Percentiles rank a stretch among this genome's conserved stretches.
phyloP scores from a whole-genome alignment of 2,797 vertebrate genomes.

The Diglossa cyanea region DNA sequence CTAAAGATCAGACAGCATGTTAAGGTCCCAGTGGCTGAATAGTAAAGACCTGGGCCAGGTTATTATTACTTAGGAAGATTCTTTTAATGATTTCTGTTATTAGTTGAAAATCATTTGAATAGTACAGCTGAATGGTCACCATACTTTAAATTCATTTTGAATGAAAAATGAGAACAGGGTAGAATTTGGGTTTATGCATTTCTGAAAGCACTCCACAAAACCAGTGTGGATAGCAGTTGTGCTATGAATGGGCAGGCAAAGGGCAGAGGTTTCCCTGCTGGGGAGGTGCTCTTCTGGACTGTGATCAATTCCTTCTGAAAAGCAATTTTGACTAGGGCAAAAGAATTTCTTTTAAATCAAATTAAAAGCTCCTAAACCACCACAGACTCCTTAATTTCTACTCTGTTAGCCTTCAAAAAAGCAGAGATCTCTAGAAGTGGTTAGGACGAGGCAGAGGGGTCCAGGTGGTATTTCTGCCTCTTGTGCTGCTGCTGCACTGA shows the following conservation, averaged over 20 bases:
- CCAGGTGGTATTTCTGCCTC: neutral
- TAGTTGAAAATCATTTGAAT: conserved; percentile 66
- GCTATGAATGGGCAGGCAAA: neutral
- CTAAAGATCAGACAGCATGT: conserved; percentile 43
- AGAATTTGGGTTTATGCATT: conserved; percentile 9
- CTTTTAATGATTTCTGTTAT: conserved; percentile 63
- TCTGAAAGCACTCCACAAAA: neutral
- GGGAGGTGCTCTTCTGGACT: neutral
- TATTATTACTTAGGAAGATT: conserved; percentile 36
- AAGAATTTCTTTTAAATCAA: neutral
- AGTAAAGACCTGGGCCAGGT: neutral
- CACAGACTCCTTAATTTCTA: neutral
- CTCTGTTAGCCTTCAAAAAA: neutral
- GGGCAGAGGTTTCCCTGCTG: neutral
- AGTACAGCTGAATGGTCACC: conserved; percentile 38
- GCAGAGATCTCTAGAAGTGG: neutral
- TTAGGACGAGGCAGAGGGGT: neutral
- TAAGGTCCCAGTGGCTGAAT: conserved; percentile 39
- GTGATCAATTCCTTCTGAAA: neutral
- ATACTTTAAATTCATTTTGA: conserved; percentile 49
- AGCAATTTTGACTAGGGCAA: neutral
- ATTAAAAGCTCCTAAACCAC: neutral
- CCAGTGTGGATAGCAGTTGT: neutral
- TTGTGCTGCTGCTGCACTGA: neutral
- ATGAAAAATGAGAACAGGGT: conserved; percentile 37